Conservation (phyloP, 2,888 invertebrate species). For the Caradrina kadenii region DNA sequence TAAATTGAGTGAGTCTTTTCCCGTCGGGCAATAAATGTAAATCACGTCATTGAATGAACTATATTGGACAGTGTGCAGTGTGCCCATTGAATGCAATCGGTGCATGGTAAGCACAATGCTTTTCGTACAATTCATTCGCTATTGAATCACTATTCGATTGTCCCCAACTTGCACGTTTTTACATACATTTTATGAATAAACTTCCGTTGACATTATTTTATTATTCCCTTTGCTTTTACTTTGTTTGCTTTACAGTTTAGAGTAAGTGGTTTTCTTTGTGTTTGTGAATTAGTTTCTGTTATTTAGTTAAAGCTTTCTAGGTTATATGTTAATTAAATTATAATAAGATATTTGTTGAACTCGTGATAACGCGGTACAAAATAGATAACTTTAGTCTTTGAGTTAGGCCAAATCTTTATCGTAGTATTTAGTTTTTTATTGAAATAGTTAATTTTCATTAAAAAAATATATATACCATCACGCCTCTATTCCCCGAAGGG, state of each 20-base stretch:
- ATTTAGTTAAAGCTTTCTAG: conserved; percentile 6
- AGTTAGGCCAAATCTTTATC: background rate
- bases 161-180: conserved; percentile 76
- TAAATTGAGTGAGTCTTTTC: conserved; percentile 76
- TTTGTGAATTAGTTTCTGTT: conserved; percentile 22
- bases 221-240: conserved; percentile 52
- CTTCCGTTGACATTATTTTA: conserved; percentile 60
- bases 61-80: conserved; percentile 77
- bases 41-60: conserved; percentile 83
- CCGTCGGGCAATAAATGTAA: conserved; percentile 82
- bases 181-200: conserved; percentile 73
- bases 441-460: background rate
- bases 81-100: conserved; percentile 80
- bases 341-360: background rate
- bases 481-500: too few species aligned
- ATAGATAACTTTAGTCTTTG: background rate
- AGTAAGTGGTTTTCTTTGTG: conserved; percentile 35
- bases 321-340: conserved; percentile 13
- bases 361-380: too few species aligned
- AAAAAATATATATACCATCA: too few species aligned
- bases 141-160: conserved; percentile 85
- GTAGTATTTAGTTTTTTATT: background rate
- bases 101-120: conserved; percentile 83
- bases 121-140: conserved; percentile 79
- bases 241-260: conserved; percentile 20